A percentile compares a stretch with the other conserved stretches of the same genome.
Evolutionary conservation across 2,113 vertebrate genomes (phyloP).

Genomic region (Spilogale gracilis): DNA sequence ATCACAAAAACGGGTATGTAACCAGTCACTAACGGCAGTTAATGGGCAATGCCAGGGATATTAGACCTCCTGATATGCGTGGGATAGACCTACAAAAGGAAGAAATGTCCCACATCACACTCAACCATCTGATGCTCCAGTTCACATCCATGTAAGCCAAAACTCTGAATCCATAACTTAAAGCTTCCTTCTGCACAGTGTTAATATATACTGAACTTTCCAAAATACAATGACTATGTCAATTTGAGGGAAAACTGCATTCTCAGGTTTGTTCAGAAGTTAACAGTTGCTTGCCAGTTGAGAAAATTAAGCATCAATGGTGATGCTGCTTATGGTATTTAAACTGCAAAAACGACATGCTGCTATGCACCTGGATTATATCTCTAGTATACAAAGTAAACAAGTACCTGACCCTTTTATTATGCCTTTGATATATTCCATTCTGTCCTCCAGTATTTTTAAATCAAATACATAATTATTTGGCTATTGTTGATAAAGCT

Average conservation of each 20-base stretch:
- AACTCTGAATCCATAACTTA: background rate
- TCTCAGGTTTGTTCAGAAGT: background rate
- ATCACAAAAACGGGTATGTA: background rate
- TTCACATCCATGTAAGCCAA: background rate
- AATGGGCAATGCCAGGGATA: background rate
- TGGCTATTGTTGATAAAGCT: background rate
- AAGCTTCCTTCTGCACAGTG: background rate
- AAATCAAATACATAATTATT: background rate
- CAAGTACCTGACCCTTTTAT: background rate
- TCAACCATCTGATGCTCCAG: background rate
- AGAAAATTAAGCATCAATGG: background rate
- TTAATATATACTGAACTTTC: constrained; percentile 2
- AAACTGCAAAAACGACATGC: background rate
- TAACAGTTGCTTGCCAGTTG: background rate
- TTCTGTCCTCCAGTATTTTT: background rate
- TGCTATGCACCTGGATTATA: background rate
- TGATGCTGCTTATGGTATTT: background rate
- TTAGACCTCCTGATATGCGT: background rate
- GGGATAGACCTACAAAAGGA: background rate
- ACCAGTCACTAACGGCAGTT: background rate
- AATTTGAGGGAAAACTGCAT: background rate
- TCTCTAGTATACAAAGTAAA: background rate
- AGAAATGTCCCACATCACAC: background rate
- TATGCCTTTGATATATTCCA: background rate
- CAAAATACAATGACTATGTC: background rate